Evolutionary conservation across 2,797 vertebrate genomes (phyloP), one percentile per base, ranked within the genome.

Genomic region (Pagetopsis macropterus): DNA sequence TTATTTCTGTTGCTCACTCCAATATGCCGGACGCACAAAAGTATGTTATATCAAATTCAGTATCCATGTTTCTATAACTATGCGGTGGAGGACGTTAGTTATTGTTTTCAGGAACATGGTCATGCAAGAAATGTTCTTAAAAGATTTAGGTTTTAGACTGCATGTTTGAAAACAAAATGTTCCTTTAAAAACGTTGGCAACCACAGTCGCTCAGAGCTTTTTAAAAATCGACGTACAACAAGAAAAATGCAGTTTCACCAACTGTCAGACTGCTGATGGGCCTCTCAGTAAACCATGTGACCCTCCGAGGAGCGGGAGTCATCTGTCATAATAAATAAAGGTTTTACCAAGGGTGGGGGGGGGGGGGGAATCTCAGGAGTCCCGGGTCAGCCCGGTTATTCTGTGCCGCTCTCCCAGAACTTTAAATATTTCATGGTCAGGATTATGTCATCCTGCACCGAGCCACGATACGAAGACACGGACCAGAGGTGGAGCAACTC

Each of bases 391-490:
- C 77, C 79, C 27, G 54, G 57, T 81, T 82, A 74, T 81, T 83
- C 82, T 75, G 78, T 67, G 76, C 69, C 1, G 31, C 62, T 76
- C 69, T 52, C 71, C 50, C 70, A 60, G 59, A 23, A 13, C 12
- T 2, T 16, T 90, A 23, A 91, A 91, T 90, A 84, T 87, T 90
- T 90, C 65, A 90, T 87, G 69, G 16, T 45, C 19, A 1, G 41
- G 81, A 84, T 90, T 82, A 87, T 84, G 87, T 90, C 82, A 85
- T 81, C 70, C 50, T 71, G 77, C 71, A 11, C 3, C 3, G 65
- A 69, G 43, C 52, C 3, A 15, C 17, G 0, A 8, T 27, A 31
- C 59, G 10, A 15, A 19, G 15, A 68, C 19, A 13, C 45, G n/a
- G 58, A 43, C 21, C 17, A 21, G 33, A 50, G 61, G 11, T n/a